Evolutionary conservation across 2,113 vertebrate species (phyloP).

Genomic region (Sciurus niger): DNA sequence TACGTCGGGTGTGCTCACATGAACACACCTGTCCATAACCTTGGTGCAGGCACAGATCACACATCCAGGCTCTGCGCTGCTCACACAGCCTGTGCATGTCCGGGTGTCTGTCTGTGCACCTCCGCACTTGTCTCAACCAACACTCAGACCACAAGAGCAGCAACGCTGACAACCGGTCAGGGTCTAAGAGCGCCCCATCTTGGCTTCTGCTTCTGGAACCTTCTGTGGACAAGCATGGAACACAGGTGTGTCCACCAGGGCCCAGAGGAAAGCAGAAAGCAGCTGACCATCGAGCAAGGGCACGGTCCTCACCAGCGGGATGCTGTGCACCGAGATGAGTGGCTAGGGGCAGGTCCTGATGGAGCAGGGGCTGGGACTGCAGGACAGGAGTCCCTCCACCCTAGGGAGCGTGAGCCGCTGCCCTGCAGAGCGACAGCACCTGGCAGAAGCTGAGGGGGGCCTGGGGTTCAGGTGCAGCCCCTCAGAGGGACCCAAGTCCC

Average conservation of each 20-base stretch:
- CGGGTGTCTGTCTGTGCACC: not conserved
- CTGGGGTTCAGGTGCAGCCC: not conserved
- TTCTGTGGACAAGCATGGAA: not conserved
- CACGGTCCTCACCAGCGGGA: too few species aligned
- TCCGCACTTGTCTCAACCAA: not conserved
- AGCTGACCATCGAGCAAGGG: not conserved
- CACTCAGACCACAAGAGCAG: not conserved
- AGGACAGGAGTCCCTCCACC: rapidly evolving
- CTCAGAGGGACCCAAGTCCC: too few species aligned
- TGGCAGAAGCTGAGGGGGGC: rapidly evolving
- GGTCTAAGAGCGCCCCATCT: not conserved
- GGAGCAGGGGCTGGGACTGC: rapidly evolving
- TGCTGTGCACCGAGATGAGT: not conserved
- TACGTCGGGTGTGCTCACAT: too few species aligned
- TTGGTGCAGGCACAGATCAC: too few species aligned
- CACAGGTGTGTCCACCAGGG: rapidly evolving
- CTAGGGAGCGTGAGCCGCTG: not conserved
- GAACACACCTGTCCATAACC: too few species aligned
- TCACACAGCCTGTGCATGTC: too few species aligned
- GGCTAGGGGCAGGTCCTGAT: rapidly evolving
- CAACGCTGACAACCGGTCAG: not conserved
- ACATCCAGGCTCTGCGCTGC: not conserved
- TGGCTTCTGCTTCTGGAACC: not conserved
- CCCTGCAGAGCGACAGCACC: rapidly evolving
- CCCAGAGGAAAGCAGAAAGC: not conserved